Percentiles rank a stretch among this genome's conserved stretches.
These are phyloP conservation scores for Platygyra sinensis DNA, from an alignment of 64 coral and sea anemone species.

Conservation along the genomic window DNA sequence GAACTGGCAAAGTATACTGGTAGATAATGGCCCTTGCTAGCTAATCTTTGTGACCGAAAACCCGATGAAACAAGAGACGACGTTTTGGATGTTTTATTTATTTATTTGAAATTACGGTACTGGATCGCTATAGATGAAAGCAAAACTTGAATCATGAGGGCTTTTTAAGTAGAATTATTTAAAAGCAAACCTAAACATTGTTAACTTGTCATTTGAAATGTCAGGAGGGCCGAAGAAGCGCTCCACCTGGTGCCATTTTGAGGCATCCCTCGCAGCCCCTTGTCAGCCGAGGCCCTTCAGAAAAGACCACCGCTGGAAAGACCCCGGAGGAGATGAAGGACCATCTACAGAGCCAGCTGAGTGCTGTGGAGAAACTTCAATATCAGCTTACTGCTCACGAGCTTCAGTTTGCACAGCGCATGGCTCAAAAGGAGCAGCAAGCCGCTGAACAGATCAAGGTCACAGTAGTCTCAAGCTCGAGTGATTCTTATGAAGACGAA, in stretches of 20 bases:
- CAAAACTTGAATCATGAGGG: not conserved
- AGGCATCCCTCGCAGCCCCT: not conserved
- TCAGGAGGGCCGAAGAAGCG: conserved; percentile 7
- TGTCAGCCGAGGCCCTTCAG: not conserved
- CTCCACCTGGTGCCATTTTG: not conserved
- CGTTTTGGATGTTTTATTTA: no score
- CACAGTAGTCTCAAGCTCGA: conserved; percentile 69
- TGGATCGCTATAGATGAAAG: no score
- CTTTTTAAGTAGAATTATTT: not conserved
- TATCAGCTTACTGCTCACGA: conserved; percentile 94
- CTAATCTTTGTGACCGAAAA: not conserved
- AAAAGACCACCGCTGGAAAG: conserved; percentile 23
- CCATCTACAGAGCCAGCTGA: conserved; percentile 67
- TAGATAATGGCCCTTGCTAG: not conserved
- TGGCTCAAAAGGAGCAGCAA: conserved; percentile 55
- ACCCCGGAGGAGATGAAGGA: conserved; percentile 67
- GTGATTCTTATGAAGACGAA: conserved; percentile 59
- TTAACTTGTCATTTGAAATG: not conserved
- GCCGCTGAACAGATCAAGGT: conserved; percentile 78
- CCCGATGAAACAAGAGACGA: not conserved
- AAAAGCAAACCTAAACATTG: not conserved
- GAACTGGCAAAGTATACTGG: conserved; percentile 72
- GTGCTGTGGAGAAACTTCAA: conserved; percentile 87
- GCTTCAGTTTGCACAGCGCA: conserved; percentile 83
- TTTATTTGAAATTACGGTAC: no score